Percentiles rank a stretch among this genome's conserved stretches.
These are phyloP conservation scores for Clepsis dumicolana DNA, from an alignment of 2,888 invertebrate genomes.

Conservation along the genomic window DNA sequence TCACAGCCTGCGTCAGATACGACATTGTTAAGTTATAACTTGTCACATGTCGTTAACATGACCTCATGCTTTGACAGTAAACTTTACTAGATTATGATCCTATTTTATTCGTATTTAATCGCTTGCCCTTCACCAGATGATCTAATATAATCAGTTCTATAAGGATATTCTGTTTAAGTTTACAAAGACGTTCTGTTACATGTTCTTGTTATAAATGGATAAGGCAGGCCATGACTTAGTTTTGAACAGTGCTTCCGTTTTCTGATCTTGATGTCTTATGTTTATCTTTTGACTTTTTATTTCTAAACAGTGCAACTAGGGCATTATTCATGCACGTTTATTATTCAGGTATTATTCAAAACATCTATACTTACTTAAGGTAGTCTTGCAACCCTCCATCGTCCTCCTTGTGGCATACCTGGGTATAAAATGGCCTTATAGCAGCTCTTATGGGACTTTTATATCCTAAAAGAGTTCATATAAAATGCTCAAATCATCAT, in stretches of 20 bases:
- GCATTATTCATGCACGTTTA: background rate
- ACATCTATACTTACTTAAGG: no score
- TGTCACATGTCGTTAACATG: constrained; percentile 1
- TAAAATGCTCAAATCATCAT: background rate
- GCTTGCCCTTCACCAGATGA: constrained; percentile 18
- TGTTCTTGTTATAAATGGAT: background rate
- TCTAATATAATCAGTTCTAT: background rate
- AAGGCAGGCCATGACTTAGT: constrained; percentile 18
- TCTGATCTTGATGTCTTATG: background rate
- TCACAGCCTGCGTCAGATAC: background rate
- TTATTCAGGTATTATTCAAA: background rate
- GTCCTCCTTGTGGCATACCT: no score
- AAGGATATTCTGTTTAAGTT: constrained; percentile 9
- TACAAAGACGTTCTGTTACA: constrained; percentile 7
- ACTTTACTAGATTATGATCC: constrained; percentile 21
- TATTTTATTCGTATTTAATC: constrained; percentile 10
- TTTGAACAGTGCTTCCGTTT: constrained; percentile 2
- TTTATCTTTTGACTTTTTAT: constrained; percentile 5
- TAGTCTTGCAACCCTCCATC: no score
- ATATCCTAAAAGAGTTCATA: background rate
- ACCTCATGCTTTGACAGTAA: constrained; percentile 16
- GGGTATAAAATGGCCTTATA: no score
- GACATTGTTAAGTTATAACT: constrained; percentile 1
- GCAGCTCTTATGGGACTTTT: background rate
- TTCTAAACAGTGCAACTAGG: background rate